phyloP scores from a whole-genome alignment of 92 coral and sea anemone genomes.

The Desmophyllum pertusum region DNA sequence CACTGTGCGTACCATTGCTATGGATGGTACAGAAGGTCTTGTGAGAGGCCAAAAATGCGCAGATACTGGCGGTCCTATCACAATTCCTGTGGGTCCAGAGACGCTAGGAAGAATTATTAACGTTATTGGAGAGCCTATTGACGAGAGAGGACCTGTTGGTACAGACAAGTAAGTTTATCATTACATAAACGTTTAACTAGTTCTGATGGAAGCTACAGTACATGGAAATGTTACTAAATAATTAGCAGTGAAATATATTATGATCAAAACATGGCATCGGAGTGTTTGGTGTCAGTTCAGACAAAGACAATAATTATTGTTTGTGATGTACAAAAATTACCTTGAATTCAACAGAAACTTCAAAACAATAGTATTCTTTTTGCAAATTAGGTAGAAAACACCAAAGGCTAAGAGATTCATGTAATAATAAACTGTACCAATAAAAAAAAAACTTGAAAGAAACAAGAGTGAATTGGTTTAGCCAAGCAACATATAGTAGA shows the following conservation, averaged over 20 bases:
- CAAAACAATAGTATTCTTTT: background rate
- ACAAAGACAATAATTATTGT: background rate
- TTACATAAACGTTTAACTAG: background rate
- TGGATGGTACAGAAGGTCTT: slow-evolving; percentile 99
- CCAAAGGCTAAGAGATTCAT: background rate
- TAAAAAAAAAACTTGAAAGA: background rate
- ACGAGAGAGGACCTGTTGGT: slow-evolving; percentile 95
- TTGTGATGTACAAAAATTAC: background rate
- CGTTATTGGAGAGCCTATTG: slow-evolving; percentile 97
- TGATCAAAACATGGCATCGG: background rate
- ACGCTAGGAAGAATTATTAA: slow-evolving; percentile 97
- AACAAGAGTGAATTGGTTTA: background rate
- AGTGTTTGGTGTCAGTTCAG: background rate
- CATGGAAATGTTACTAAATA: background rate
- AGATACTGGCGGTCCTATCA: slow-evolving; percentile 95
- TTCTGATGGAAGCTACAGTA: background rate
- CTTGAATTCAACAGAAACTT: background rate
- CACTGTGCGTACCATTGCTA: slow-evolving; percentile 98
- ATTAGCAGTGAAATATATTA: background rate
- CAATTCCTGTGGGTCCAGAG: slow-evolving; percentile 99
- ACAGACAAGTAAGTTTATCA: slow-evolving; percentile 85
- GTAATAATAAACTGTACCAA: background rate
- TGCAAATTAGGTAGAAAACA: background rate
- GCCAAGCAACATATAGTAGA: background rate
- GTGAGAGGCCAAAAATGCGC: slow-evolving; percentile 92